Evolutionary conservation across 2,797 vertebrate genomes (phyloP).

Genomic region (Benthosema pterotum): DNA sequence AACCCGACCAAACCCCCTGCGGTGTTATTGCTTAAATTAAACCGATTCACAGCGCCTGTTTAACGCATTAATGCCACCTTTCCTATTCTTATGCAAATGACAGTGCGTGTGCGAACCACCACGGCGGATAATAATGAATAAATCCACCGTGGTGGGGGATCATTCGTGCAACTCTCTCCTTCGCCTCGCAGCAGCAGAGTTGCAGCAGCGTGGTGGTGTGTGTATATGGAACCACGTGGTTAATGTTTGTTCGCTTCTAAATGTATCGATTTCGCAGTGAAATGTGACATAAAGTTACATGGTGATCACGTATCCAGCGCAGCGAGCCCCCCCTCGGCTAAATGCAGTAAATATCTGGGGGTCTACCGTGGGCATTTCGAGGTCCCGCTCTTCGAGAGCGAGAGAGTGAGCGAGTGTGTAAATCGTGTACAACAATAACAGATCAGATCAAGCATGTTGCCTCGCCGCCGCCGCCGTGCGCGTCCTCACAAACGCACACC

Average conservation of each 20-base stretch:
- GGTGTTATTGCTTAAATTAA: conserved; percentile 9
- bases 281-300: conserved; percentile 53
- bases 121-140: conserved; percentile 40
- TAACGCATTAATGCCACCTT: background rate
- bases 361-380: conserved; percentile 27
- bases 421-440: conserved; percentile 80
- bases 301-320: background rate
- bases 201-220: conserved; percentile 80
- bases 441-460: conserved; percentile 72
- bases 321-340: conserved; percentile 21
- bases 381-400: conserved; percentile 34
- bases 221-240: conserved; percentile 89
- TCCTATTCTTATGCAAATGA: conserved; percentile 18
- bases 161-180: conserved; percentile 28
- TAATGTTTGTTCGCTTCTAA: conserved; percentile 88
- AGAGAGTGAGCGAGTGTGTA: too few relatives aligned
- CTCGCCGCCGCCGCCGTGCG: conserved; percentile 56
- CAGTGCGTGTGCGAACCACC: conserved; percentile 3
- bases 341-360: conserved; percentile 9
- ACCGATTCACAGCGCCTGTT: background rate
- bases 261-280: conserved; percentile 64
- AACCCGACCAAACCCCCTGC: conserved; percentile 9
- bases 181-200: conserved; percentile 53
- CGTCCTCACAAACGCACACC: conserved; percentile 33
- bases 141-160: conserved; percentile 45